Conservation (phyloP, 2,888 invertebrate genomes). For the Iphiclides podalirius region DNA sequence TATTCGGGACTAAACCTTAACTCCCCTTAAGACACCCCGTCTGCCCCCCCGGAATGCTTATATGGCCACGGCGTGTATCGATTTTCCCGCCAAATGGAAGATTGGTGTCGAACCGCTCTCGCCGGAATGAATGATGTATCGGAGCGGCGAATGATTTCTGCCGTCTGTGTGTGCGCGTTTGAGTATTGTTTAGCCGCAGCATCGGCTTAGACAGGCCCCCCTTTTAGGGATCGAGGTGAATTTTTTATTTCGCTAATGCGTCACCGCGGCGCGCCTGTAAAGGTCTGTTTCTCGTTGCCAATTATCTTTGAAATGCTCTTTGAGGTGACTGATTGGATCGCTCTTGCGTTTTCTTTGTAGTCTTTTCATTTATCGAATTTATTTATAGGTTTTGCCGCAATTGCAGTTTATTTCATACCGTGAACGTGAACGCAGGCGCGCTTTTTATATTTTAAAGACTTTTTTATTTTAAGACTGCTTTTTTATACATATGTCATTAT, state of each 20-base stretch:
- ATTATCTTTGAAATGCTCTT: slow-evolving; percentile 62
- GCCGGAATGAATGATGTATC: slow-evolving; percentile 78
- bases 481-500: too few relatives aligned
- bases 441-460: too few relatives aligned
- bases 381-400: too few relatives aligned
- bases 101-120: slow-evolving; percentile 78
- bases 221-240: slow-evolving; percentile 63
- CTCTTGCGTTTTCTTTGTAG: too few relatives aligned
- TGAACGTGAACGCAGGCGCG: too few relatives aligned
- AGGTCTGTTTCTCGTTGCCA: slow-evolving; percentile 47
- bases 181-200: slow-evolving; percentile 66
- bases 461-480: too few relatives aligned
- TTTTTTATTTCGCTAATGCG: slow-evolving; percentile 75
- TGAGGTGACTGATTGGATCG: slow-evolving; percentile 66
- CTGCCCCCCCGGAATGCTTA: slow-evolving; percentile 79
- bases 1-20: slow-evolving; percentile 81
- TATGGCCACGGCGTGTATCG: slow-evolving; percentile 80
- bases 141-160: slow-evolving; percentile 72
- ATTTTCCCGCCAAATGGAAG: slow-evolving; percentile 80
- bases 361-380: too few relatives aligned
- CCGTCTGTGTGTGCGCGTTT: slow-evolving; percentile 50
- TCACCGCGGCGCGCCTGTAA: slow-evolving; percentile 37
- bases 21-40: slow-evolving; percentile 78
- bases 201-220: slow-evolving; percentile 62
- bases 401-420: too few relatives aligned